phyloP scores from a whole-genome alignment of 2,797 vertebrate species.

The Coregonus ussuriensis region DNA sequence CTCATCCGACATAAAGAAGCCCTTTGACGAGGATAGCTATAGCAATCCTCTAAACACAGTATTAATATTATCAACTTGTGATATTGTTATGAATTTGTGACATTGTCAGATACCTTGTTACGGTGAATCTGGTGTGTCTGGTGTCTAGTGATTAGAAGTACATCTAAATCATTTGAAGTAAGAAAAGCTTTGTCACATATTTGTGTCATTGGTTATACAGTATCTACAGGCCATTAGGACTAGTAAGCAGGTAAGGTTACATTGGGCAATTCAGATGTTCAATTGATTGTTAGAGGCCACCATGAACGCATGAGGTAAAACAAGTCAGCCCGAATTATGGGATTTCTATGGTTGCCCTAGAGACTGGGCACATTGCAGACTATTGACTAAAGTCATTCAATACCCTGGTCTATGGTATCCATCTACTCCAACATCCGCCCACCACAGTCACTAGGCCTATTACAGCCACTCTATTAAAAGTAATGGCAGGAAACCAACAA shows the following conservation, averaged over 20 bases:
- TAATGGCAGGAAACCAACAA: conserved; percentile 44
- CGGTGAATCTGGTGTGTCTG: too few relatives aligned
- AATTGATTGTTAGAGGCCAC: conserved; percentile 18
- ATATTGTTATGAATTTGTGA: too few relatives aligned
- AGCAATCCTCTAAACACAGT: too few relatives aligned
- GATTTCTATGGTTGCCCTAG: conserved; percentile 19
- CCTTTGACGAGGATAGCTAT: not conserved
- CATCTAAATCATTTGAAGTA: too few relatives aligned
- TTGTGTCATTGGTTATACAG: too few relatives aligned
- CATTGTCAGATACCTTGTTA: too few relatives aligned
- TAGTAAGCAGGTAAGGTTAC: not conserved
- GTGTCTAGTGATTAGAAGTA: too few relatives aligned
- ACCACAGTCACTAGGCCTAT: not conserved
- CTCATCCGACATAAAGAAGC: not conserved
- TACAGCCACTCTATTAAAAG: conserved; percentile 24
- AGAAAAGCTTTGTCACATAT: too few relatives aligned
- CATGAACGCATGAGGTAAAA: conserved; percentile 35
- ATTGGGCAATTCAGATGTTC: conserved; percentile 28
- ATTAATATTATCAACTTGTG: too few relatives aligned
- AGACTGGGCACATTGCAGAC: not conserved
- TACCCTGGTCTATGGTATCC: not conserved
- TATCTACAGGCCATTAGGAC: too few relatives aligned
- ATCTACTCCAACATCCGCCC: not conserved
- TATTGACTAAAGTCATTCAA: not conserved
- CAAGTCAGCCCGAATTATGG: conserved; percentile 39